Percentiles rank a stretch among this genome's conserved stretches.
phyloP scores from a whole-genome alignment of 2,888 invertebrate genomes.

The Leptogaster cylindrica region DNA sequence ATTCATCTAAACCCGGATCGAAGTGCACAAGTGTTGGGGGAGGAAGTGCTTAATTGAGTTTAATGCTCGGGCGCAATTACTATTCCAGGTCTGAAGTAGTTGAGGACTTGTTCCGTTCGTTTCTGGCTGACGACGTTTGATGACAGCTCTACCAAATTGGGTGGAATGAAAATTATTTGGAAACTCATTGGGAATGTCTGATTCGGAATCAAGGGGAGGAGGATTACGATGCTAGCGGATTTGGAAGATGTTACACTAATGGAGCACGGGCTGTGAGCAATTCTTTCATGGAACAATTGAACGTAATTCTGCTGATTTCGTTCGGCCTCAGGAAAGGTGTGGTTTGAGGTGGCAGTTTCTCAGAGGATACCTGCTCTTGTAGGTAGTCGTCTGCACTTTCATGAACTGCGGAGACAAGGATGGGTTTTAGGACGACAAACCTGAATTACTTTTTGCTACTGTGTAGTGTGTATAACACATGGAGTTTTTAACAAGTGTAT shows the following conservation, averaged over 20 bases:
- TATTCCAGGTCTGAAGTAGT: constrained; percentile 49
- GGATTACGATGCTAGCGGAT: not conserved
- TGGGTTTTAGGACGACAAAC: not conserved
- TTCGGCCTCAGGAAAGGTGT: not conserved
- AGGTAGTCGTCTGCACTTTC: constrained; percentile 1
- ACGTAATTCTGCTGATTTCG: constrained; percentile 16
- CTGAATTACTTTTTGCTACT: not conserved
- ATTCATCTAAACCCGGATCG: constrained; percentile 38
- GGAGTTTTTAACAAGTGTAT: too few species aligned
- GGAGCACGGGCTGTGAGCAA: constrained; percentile 4
- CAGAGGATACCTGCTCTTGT: not conserved
- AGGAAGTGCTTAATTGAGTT: constrained; percentile 54
- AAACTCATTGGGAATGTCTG: constrained; percentile 48
- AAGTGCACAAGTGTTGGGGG: constrained; percentile 2
- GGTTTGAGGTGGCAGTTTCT: not conserved
- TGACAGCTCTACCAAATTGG: constrained; percentile 46
- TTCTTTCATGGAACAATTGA: constrained; percentile 1
- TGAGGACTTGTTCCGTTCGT: constrained; percentile 4
- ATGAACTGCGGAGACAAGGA: constrained; percentile 5
- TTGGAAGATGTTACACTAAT: constrained; percentile 27
- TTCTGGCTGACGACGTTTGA: constrained; percentile 37
- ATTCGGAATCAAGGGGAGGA: not conserved
- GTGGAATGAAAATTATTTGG: constrained; percentile 49
- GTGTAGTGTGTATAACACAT: too few species aligned
- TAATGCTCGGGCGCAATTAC: constrained; percentile 55